Conservation (phyloP, 2,888 invertebrate species). For the Drosophila dives region DNA sequence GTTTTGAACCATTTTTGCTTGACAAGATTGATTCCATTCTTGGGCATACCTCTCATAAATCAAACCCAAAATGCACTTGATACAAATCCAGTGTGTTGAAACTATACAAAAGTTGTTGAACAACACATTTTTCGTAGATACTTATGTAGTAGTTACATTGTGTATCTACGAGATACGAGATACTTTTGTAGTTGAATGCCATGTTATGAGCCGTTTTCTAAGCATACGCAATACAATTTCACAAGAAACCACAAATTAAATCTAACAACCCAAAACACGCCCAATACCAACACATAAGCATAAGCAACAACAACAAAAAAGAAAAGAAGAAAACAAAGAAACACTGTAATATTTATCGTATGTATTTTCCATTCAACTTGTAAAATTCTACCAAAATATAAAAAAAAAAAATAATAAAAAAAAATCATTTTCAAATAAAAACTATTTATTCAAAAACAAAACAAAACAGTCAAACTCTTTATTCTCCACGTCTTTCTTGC, state of each 20-base stretch:
- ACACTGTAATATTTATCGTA: conserved; percentile 75
- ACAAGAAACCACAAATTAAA: conserved; percentile 43
- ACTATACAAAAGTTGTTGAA: conserved; percentile 54
- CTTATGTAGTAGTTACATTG: conserved; percentile 1
- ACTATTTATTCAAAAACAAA: conserved; percentile 77
- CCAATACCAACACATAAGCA: conserved; percentile 23
- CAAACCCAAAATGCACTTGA: conserved; percentile 26
- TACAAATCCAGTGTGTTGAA: conserved; percentile 42
- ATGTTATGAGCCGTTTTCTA: conserved; percentile 51
- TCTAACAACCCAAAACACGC: conserved; percentile 22
- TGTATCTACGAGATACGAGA: conserved; percentile 50
- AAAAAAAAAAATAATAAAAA: conserved; percentile 41
- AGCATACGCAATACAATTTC: conserved; percentile 43
- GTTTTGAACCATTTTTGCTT: conserved; percentile 42
- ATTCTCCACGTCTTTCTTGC: conserved; percentile 55
- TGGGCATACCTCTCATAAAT: conserved; percentile 32
- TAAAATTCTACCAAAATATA: conserved; percentile 77
- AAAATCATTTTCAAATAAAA: conserved; percentile 78
- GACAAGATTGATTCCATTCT: conserved; percentile 41
- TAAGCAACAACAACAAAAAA: conserved; percentile 33
- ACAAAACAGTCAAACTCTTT: conserved; percentile 52
- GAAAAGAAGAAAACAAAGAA: conserved; percentile 13
- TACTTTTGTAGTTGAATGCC: conserved; percentile 58
- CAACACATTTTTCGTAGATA: conserved; percentile 30
- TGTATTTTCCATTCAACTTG: conserved; percentile 78